A percentile compares a stretch with the other conserved stretches of the same genome.
Evolutionary conservation across 2,888 invertebrate genomes (phyloP).

Genomic region (Sycophila texana): DNA sequence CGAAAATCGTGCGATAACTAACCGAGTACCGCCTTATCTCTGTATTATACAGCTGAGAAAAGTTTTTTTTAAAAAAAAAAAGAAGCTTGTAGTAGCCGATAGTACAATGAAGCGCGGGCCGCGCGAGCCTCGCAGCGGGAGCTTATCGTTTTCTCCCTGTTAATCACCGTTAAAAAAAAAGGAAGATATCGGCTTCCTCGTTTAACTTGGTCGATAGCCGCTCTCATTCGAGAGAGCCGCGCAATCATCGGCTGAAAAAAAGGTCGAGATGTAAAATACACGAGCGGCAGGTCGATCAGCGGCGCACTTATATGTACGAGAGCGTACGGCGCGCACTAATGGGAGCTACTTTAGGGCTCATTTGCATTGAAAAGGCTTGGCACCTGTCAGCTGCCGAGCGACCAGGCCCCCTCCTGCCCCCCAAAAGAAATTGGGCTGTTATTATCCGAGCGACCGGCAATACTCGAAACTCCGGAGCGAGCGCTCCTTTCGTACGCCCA

Average conservation of each 20-base stretch:
- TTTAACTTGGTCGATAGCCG: background rate
- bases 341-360: constrained; percentile 28
- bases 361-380: constrained; percentile 38
- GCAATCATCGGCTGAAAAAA: too few species aligned
- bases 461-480: background rate
- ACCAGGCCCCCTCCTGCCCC: constrained; percentile 1
- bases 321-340: background rate
- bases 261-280: too few species aligned
- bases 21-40: background rate
- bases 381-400: constrained; percentile 36
- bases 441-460: constrained; percentile 6
- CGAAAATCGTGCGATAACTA: constrained; percentile 13
- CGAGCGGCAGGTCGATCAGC: background rate
- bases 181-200: background rate
- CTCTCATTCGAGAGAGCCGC: too few species aligned
- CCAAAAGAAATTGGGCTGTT: constrained; percentile 27
- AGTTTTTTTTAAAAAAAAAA: background rate
- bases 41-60: background rate
- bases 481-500: constrained; percentile 36
- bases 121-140: background rate
- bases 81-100: constrained; percentile 3
- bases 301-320: background rate
- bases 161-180: constrained; percentile 27
- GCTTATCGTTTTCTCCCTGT: constrained; percentile 4
- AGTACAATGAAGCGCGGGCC: background rate